Evolutionary conservation across 1,140 invertebrate species (phyloP).

Genomic region (Cydia pomonella): DNA sequence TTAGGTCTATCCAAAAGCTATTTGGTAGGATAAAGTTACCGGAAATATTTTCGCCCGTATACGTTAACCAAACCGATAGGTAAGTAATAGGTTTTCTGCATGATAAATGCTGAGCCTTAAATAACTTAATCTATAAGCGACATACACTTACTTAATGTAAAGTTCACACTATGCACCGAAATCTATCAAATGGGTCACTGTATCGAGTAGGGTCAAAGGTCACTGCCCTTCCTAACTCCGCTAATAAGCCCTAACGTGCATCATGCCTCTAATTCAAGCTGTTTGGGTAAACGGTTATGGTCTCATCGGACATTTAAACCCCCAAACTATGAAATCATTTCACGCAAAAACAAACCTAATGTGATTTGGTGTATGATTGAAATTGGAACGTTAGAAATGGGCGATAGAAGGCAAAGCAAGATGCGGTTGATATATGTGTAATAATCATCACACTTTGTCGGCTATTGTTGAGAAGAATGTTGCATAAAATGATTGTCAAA

Average conservation of each 20-base stretch:
- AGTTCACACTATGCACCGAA: slow-evolving; percentile 9
- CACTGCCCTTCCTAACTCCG: slow-evolving; percentile 45
- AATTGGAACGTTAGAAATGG: neutral
- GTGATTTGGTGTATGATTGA: neutral
- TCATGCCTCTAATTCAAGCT: slow-evolving; percentile 55
- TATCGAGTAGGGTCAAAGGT: slow-evolving; percentile 58
- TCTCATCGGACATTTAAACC: neutral
- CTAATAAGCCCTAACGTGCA: slow-evolving; percentile 61
- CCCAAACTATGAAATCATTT: neutral
- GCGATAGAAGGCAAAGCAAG: neutral
- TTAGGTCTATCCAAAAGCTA: too few relatives aligned
- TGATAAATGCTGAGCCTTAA: neutral
- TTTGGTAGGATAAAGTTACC: too few relatives aligned
- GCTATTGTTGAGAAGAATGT: slow-evolving; percentile 30
- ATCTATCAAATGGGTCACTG: slow-evolving; percentile 48
- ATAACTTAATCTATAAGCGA: neutral
- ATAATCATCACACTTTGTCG: slow-evolving; percentile 45
- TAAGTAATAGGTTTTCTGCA: neutral
- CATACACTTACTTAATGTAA: neutral
- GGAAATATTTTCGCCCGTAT: too few relatives aligned
- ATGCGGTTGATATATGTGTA: neutral
- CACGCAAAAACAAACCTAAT: neutral
- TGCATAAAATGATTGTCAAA: slow-evolving; percentile 10
- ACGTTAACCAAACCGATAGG: too few relatives aligned
- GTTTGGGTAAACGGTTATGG: slow-evolving; percentile 57